Conservation (phyloP, 1,140 invertebrate genomes). For the Ceratosolen fusciceps region DNA sequence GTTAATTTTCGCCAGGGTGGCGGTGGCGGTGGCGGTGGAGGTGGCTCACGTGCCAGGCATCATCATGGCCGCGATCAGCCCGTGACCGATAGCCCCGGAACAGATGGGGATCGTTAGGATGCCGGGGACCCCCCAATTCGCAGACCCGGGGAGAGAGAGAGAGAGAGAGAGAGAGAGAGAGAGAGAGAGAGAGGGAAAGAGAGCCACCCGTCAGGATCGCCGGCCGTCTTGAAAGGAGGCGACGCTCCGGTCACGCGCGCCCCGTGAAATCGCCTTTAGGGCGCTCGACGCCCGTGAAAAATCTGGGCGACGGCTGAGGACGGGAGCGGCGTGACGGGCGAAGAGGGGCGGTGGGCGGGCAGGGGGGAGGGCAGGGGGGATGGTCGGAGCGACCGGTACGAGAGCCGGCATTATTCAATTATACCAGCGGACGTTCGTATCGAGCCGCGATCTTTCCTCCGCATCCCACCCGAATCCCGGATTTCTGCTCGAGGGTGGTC, state of each 20-base stretch:
- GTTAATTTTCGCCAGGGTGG: conserved; percentile 2
- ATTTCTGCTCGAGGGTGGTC: not conserved
- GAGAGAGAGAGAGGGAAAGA: too few relatives aligned
- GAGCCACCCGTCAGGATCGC: not conserved
- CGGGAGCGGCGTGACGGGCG: not conserved
- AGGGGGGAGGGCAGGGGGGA: too few relatives aligned
- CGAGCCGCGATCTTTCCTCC: not conserved
- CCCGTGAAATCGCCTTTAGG: conserved; percentile 26
- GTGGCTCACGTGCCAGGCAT: not conserved
- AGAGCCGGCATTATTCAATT: conserved; percentile 22
- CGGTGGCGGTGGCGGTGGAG: too few relatives aligned
- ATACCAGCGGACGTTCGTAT: not conserved
- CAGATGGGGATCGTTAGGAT: conserved; percentile 48
- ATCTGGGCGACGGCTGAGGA: not conserved
- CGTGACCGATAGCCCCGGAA: conserved; percentile 40
- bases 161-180: too few relatives aligned
- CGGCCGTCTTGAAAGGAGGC: conserved; percentile 10
- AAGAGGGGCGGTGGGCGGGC: too few relatives aligned
- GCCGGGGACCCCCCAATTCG: conserved; percentile 43
- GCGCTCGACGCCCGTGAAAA: not conserved
- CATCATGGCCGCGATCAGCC: conserved; percentile 7
- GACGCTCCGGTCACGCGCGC: not conserved
- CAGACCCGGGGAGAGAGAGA: too few relatives aligned
- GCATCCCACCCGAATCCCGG: not conserved
- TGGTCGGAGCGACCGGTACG: too few relatives aligned